Conservation (phyloP, 1,140 invertebrate species). For the Brachionus angularis region DNA sequence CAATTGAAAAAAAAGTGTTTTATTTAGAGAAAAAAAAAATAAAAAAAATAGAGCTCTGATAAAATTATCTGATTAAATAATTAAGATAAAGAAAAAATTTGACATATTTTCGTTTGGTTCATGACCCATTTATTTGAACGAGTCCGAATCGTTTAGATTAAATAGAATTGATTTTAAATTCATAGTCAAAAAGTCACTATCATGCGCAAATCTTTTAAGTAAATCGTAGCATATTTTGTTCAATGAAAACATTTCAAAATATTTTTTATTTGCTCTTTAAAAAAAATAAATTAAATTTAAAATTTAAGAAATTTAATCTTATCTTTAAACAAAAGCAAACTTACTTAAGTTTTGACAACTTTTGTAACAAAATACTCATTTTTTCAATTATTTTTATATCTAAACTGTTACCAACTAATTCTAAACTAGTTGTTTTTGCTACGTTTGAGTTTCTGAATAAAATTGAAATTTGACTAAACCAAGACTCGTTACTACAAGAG, state of each 20-base stretch:
- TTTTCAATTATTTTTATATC: slow-evolving; percentile 53
- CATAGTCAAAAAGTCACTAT: slow-evolving; percentile 54
- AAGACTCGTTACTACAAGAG: slow-evolving; percentile 54
- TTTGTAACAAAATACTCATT: slow-evolving; percentile 56
- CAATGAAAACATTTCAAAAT: slow-evolving; percentile 57
- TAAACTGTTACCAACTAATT: slow-evolving; percentile 29
- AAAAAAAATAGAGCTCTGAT: too few species aligned
- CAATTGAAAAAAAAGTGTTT: too few species aligned
- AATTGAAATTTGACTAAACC: slow-evolving; percentile 55
- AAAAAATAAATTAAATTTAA: background rate
- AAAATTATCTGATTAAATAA: too few species aligned
- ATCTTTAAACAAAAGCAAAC: background rate
- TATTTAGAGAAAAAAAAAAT: too few species aligned
- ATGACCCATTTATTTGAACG: too few species aligned
- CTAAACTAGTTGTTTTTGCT: background rate
- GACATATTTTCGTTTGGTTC: too few species aligned
- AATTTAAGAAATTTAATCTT: too few species aligned
- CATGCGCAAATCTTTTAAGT: slow-evolving; percentile 49
- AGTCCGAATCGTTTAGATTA: too few species aligned
- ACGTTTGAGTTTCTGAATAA: slow-evolving; percentile 50
- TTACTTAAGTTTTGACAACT: slow-evolving; percentile 56
- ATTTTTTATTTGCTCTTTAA: slow-evolving; percentile 54
- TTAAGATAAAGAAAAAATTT: too few species aligned
- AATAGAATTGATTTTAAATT: slow-evolving; percentile 57
- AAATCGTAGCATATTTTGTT: slow-evolving; percentile 54